Evolutionary conservation across 2,113 vertebrate genomes (phyloP).

Genomic region (Dromaius novaehollandiae): DNA sequence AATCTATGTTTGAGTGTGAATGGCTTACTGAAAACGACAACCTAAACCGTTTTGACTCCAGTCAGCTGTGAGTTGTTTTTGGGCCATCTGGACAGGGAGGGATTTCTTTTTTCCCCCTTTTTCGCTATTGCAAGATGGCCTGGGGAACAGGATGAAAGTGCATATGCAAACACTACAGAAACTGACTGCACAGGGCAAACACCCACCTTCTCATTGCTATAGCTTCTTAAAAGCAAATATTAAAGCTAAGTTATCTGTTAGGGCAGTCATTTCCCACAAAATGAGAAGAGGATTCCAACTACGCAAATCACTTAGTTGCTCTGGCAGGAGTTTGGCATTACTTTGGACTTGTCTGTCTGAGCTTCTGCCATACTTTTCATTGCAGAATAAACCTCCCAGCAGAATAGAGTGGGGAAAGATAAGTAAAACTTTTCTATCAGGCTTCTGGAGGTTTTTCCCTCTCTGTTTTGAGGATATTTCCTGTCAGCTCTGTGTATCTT

Average conservation of each 20-base stretch:
- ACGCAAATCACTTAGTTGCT: background rate
- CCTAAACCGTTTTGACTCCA: background rate
- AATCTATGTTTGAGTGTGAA: background rate
- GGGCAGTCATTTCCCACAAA: background rate
- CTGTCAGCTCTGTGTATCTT: background rate
- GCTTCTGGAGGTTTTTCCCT: background rate
- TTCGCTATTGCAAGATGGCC: background rate
- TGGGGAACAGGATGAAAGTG: background rate
- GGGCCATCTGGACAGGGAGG: background rate
- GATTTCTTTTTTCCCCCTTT: background rate
- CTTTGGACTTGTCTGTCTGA: background rate
- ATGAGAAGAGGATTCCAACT: background rate
- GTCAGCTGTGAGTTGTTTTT: constrained; percentile 8
- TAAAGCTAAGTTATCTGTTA: background rate
- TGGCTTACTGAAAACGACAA: background rate
- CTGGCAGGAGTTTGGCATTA: background rate
- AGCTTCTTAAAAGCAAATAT: background rate
- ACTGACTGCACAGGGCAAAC: background rate
- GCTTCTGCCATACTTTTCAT: background rate
- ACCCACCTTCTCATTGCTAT: background rate
- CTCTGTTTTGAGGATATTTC: constrained; percentile 5
- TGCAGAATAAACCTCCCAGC: background rate
- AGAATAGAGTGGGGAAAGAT: background rate
- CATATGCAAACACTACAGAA: background rate
- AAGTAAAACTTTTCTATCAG: constrained; percentile 18